Evolutionary conservation across 2,113 vertebrate species (phyloP).

Genomic region (Apodemus speciosus): DNA sequence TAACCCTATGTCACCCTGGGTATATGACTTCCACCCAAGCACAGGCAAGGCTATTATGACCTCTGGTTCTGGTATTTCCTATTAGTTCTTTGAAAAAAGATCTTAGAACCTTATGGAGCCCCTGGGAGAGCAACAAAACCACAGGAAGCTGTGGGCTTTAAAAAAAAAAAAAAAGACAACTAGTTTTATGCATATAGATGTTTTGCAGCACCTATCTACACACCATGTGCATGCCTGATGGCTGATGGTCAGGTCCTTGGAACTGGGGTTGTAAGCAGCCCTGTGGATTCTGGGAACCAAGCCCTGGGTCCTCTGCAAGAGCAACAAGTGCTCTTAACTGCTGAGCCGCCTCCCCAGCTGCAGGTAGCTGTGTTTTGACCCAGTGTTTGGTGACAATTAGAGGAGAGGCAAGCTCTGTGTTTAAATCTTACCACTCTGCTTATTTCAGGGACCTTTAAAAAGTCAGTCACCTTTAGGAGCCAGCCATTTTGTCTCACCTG

Average conservation of each 20-base stretch:
- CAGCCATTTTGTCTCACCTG: not conserved
- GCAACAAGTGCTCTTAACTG: not conserved
- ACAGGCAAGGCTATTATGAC: not conserved
- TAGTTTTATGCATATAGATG: not conserved
- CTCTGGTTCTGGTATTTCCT: not conserved
- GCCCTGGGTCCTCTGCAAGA: not conserved
- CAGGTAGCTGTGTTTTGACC: not conserved
- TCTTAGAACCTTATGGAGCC: not conserved
- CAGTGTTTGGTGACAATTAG: not conserved
- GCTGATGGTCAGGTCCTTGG: not conserved
- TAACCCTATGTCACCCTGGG: not conserved
- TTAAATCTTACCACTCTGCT: conserved; percentile 1
- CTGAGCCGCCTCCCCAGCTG: not conserved
- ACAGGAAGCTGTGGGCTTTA: not conserved
- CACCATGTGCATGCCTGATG: not conserved
- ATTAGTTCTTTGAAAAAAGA: not conserved
- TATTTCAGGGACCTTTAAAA: not conserved
- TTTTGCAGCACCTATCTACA: not conserved
- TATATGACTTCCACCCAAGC: not conserved
- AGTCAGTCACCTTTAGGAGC: not conserved
- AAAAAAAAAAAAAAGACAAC: not conserved
- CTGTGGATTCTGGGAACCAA: not conserved
- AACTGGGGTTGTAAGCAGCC: not conserved
- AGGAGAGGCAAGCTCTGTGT: not conserved
- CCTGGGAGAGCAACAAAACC: not conserved